Evolutionary conservation across 2,797 vertebrate species (phyloP).

Genomic region (Phrynocephalus forsythii): DNA sequence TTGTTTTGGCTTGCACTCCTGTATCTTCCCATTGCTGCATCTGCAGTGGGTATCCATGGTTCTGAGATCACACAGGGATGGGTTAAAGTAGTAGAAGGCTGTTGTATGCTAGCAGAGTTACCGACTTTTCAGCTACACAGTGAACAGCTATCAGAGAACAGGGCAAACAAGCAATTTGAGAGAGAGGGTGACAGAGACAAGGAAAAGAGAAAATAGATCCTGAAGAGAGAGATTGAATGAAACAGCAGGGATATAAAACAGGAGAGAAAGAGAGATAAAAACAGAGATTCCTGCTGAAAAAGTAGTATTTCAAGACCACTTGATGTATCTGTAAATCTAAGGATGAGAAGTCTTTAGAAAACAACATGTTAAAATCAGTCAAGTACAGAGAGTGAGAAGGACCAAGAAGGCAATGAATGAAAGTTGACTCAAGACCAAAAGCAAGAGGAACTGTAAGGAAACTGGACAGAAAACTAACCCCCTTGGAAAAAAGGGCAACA

Average conservation of each 20-base stretch:
- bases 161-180: constrained; percentile 32
- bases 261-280: background rate
- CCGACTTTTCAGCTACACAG: constrained; percentile 76
- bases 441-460: constrained; percentile 19
- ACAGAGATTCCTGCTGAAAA: constrained; percentile 48
- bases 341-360: constrained; percentile 63
- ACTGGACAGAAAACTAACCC: constrained; percentile 16
- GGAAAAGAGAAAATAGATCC: constrained; percentile 55
- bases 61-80: constrained; percentile 81
- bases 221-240: constrained; percentile 47
- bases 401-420: constrained; percentile 67
- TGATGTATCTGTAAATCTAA: constrained; percentile 44
- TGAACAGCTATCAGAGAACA: constrained; percentile 70
- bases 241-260: constrained; percentile 37
- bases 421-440: constrained; percentile 68
- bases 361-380: constrained; percentile 63
- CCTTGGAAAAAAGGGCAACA: constrained; percentile 39
- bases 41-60: constrained; percentile 63
- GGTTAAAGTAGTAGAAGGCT: constrained; percentile 81
- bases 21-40: constrained; percentile 57
- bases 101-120: constrained; percentile 76
- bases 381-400: constrained; percentile 54
- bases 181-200: constrained; percentile 50
- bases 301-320: constrained; percentile 48
- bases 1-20: constrained; percentile 40